Evolutionary conservation across 2,888 invertebrate species (phyloP).

Genomic region (Neria commutata): DNA sequence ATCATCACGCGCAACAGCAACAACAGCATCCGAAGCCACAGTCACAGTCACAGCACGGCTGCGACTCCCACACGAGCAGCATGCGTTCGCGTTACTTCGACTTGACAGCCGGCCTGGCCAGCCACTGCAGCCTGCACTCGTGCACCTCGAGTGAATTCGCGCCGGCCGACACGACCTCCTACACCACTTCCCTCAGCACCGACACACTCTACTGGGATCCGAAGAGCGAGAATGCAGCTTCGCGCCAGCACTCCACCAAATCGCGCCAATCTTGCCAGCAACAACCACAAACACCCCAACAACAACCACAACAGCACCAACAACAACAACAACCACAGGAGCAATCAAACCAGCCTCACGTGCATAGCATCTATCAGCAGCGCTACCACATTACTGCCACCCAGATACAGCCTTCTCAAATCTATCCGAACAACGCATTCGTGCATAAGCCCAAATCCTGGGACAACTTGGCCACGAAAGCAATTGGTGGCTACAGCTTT

Average conservation of each 20-base stretch:
- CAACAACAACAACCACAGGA: conserved; percentile 43
- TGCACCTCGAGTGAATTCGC: conserved; percentile 79
- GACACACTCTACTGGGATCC: conserved; percentile 86
- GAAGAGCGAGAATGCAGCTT: conserved; percentile 56
- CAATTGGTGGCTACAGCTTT: conserved; percentile 84
- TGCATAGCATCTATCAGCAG: conserved; percentile 53
- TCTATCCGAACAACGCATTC: conserved; percentile 59
- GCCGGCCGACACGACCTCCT: conserved; percentile 76
- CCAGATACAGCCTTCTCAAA: conserved; percentile 62
- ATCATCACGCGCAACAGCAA: conserved; percentile 53
- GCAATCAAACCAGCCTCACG: conserved; percentile 51
- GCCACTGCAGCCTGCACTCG: conserved; percentile 82
- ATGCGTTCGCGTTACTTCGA: conserved; percentile 69
- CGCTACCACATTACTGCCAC: conserved; percentile 60
- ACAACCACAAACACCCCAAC: conserved; percentile 61
- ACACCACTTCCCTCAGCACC: conserved; percentile 84
- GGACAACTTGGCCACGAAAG: conserved; percentile 87
- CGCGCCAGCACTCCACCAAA: conserved; percentile 68
- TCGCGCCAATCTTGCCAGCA: conserved; percentile 65
- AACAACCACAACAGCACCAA: conserved; percentile 54
- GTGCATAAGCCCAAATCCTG: conserved; percentile 82
- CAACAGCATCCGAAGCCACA: conserved; percentile 57
- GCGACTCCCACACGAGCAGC: conserved; percentile 49
- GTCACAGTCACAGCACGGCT: conserved; percentile 62
- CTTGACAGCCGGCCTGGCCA: conserved; percentile 73